A percentile compares a stretch with the other conserved stretches of the same genome.
Conservation (phyloP, 2,113 vertebrate species). For the Eubucco bourcierii region DNA sequence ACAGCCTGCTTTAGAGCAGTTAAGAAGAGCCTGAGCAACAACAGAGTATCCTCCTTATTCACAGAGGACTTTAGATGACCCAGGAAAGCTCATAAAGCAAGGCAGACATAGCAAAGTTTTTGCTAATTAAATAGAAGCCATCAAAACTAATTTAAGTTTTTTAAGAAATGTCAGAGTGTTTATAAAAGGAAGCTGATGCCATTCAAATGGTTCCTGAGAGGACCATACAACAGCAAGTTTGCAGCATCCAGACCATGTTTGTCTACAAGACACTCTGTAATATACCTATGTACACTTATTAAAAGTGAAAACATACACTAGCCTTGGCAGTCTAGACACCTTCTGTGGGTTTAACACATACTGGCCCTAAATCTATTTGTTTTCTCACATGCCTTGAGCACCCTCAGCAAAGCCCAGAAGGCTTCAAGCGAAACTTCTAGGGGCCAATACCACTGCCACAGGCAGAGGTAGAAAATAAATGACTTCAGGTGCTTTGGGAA, state of each 20-base stretch:
- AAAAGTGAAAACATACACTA: conserved; percentile 20
- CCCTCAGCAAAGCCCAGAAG: neutral
- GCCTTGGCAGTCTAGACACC: conserved; percentile 2
- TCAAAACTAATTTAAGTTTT: conserved; percentile 39
- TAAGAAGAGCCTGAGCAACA: neutral
- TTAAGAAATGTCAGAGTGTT: conserved; percentile 6
- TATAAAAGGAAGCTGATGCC: conserved; percentile 1
- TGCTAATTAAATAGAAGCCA: conserved; percentile 51
- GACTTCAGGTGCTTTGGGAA: conserved; percentile 47
- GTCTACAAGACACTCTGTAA: conserved; percentile 7
- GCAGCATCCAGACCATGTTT: neutral
- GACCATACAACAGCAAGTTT: neutral
- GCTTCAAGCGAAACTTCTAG: conserved; percentile 32
- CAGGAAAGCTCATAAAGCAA: conserved; percentile 8
- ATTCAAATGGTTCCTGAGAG: conserved; percentile 42
- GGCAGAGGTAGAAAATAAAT: conserved; percentile 53
- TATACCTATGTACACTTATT: conserved; percentile 17
- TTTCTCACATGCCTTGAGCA: conserved; percentile 30
- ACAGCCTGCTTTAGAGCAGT: neutral
- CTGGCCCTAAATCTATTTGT: conserved; percentile 9
- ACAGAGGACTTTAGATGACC: neutral
- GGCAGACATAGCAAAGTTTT: neutral
- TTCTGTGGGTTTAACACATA: neutral
- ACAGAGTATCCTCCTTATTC: neutral
- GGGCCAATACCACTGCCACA: conserved; percentile 13